phyloP scores from a whole-genome alignment of 2,797 vertebrate genomes.

The Acrocephalus scirpaceus region DNA sequence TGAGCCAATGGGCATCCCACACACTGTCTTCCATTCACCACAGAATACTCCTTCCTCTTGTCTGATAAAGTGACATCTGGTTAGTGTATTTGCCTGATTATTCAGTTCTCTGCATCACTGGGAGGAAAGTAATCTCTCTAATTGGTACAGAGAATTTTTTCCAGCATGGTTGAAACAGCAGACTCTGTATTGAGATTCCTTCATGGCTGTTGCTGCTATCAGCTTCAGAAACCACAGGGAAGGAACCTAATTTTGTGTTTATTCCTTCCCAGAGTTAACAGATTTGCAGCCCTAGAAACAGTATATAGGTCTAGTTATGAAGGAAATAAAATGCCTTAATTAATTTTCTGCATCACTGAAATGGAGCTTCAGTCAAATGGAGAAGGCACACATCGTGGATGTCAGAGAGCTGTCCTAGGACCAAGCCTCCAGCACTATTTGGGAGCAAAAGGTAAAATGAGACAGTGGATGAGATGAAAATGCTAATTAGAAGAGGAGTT shows the following conservation, averaged over 20 bases:
- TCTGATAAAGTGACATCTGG: slow-evolving; percentile 33
- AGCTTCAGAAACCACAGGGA: neutral
- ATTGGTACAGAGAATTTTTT: slow-evolving; percentile 6
- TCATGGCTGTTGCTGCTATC: neutral
- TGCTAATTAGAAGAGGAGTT: neutral
- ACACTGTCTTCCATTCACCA: neutral
- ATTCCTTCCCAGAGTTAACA: neutral
- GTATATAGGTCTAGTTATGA: neutral
- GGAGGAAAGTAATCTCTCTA: slow-evolving; percentile 48
- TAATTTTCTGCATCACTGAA: slow-evolving; percentile 63
- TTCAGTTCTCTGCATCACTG: slow-evolving; percentile 33
- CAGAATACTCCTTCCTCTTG: neutral
- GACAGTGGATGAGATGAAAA: neutral
- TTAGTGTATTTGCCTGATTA: neutral
- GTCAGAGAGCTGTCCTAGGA: neutral
- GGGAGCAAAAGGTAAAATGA: slow-evolving; percentile 48
- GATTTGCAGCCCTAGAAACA: neutral
- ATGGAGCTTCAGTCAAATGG: neutral
- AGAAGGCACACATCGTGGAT: neutral
- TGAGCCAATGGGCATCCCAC: neutral
- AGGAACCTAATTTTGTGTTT: slow-evolving; percentile 9
- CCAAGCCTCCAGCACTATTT: neutral
- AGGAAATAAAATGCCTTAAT: slow-evolving; percentile 49
- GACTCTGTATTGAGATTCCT: neutral
- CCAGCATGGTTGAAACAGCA: neutral